These are phyloP conservation scores for Ashinkailepas kermadecensis DNA, from an alignment of 2,888 invertebrate genomes.

Conservation along the genomic window DNA sequence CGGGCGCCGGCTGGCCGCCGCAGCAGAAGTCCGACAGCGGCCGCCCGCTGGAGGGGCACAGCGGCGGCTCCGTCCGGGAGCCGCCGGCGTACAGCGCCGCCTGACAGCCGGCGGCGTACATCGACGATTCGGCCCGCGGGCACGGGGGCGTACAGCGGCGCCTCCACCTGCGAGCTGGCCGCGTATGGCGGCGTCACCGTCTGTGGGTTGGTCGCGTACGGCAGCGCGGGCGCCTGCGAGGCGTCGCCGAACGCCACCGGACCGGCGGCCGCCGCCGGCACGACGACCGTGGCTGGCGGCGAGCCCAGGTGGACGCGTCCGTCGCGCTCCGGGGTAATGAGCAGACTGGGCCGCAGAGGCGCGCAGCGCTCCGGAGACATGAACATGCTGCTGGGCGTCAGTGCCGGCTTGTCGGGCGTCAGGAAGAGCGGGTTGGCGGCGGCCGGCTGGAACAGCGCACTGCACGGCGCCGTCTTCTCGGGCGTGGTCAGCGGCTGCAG, in stretches of 20 bases:
- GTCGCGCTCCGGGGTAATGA: neutral
- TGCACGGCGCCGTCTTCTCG: neutral
- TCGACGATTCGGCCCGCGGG: too few relatives aligned
- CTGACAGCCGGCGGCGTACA: too few relatives aligned
- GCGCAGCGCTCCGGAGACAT: neutral
- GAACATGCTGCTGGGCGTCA: neutral
- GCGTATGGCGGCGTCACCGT: too few relatives aligned
- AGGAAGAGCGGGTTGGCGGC: neutral
- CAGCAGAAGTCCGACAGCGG: too few relatives aligned
- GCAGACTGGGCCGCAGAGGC: neutral
- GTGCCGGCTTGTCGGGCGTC: slow-evolving; percentile 6
- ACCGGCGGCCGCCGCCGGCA: neutral
- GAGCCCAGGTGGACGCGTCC: neutral
- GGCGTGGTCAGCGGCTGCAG: neutral
- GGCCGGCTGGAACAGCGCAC: neutral
- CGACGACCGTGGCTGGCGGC: neutral
- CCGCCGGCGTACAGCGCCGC: too few relatives aligned
- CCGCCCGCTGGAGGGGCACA: too few relatives aligned
- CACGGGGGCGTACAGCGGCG: neutral
- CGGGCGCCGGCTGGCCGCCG: too few relatives aligned
- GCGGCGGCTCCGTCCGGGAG: too few relatives aligned
- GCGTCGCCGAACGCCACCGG: neutral
- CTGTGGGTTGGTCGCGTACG: neutral
- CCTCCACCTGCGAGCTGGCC: neutral
- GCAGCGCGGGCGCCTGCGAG: neutral